Evolutionary conservation across 2,113 vertebrate species (phyloP).

Genomic region (Zosterops lateralis): DNA sequence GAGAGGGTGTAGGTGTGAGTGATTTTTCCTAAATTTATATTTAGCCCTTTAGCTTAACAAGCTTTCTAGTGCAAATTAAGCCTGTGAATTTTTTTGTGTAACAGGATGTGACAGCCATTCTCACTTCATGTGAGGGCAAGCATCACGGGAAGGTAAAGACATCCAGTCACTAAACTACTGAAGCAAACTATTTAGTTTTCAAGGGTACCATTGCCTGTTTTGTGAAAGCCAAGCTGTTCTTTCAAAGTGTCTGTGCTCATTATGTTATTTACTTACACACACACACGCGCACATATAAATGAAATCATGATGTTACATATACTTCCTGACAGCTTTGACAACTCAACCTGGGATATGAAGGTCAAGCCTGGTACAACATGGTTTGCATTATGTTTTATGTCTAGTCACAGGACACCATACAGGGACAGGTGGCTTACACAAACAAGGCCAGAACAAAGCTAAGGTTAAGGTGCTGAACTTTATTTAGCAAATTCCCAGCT

Average conservation of each 20-base stretch:
- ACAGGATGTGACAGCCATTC: background rate
- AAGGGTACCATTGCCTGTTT: background rate
- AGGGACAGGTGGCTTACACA: background rate
- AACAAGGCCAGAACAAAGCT: background rate
- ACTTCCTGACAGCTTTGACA: background rate
- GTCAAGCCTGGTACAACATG: background rate
- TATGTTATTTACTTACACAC: background rate
- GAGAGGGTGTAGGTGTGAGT: background rate
- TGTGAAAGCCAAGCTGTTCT: background rate
- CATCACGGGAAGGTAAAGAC: background rate
- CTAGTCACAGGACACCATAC: background rate
- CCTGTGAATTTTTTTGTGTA: background rate
- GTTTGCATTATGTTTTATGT: background rate
- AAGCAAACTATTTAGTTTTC: background rate
- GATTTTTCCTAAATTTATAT: background rate
- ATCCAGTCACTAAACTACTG: background rate
- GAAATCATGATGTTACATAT: too few relatives aligned
- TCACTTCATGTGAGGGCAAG: background rate
- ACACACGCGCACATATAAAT: accelerated
- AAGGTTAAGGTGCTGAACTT: background rate
- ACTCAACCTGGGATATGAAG: background rate
- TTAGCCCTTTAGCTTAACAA: background rate
- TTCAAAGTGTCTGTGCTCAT: background rate
- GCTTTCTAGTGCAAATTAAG: background rate
- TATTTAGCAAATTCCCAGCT: background rate